Conservation (phyloP, 2,888 invertebrate genomes). For the Pristionchus mayeri region DNA sequence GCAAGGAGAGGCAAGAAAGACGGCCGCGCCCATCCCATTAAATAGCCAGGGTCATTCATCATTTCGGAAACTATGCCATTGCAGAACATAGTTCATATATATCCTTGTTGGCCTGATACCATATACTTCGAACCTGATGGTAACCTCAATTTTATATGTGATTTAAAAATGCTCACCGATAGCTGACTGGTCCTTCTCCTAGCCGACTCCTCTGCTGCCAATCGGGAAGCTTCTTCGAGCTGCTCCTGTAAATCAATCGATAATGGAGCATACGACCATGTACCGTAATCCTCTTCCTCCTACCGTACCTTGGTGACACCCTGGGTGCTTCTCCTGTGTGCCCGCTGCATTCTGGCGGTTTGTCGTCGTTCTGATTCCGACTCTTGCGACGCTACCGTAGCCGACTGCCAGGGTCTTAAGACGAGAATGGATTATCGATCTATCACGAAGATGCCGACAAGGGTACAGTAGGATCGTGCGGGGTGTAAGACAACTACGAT, state of each 20-base stretch:
- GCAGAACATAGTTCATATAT: too few species aligned
- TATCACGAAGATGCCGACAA: too few species aligned
- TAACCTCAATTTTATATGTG: neutral
- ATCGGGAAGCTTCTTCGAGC: constrained; percentile 63
- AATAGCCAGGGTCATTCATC: neutral
- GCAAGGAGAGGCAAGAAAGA: neutral
- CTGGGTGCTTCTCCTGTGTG: constrained; percentile 59
- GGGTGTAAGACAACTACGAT: neutral
- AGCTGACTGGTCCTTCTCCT: constrained; percentile 49
- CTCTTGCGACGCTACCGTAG: constrained; percentile 67
- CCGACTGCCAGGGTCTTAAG: constrained; percentile 73
- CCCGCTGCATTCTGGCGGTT: constrained; percentile 71
- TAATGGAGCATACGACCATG: neutral
- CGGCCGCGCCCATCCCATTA: neutral
- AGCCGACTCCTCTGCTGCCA: constrained; percentile 58
- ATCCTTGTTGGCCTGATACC: too few species aligned
- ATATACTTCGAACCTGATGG: too few species aligned
- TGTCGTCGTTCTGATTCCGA: constrained; percentile 73
- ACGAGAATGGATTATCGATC: neutral
- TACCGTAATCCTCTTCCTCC: neutral
- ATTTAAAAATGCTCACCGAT: constrained; percentile 30
- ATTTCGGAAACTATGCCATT: constrained; percentile 12
- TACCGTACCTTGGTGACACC: constrained; percentile 47
- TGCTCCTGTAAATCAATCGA: constrained; percentile 56
- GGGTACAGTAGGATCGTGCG: neutral